A percentile compares a stretch with the other conserved stretches of the same genome.
Evolutionary conservation across 1,140 invertebrate species (phyloP).

Genomic region (Protaetia brevitarsis): DNA sequence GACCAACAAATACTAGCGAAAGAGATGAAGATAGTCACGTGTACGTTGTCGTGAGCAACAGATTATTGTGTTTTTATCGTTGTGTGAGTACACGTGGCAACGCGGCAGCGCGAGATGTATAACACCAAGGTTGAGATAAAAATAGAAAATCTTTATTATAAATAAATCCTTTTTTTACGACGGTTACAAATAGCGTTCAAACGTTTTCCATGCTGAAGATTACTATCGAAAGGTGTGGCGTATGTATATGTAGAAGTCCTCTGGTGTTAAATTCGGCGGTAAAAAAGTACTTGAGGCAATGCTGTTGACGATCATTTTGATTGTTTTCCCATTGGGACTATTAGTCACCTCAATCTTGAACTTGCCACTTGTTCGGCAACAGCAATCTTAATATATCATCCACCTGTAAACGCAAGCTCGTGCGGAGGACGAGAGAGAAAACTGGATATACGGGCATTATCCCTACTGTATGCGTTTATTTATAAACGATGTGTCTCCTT

Average conservation of each 20-base stretch:
- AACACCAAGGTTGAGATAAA: conserved; percentile 47
- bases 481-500: conserved; percentile 3
- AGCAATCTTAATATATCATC: not conserved
- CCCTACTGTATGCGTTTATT: not conserved
- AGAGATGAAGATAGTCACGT: conserved; percentile 30
- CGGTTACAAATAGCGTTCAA: conserved; percentile 38
- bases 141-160: conserved; percentile 50
- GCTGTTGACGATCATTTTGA: no score
- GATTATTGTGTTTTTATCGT: conserved; percentile 38
- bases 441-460: not conserved
- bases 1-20: not conserved
- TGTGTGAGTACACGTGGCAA: conserved; percentile 43
- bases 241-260: not conserved
- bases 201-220: not conserved
- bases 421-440: not conserved
- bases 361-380: conserved; percentile 9
- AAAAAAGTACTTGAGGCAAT: no score
- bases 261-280: no score
- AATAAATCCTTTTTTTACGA: conserved; percentile 47
- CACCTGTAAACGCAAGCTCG: not conserved
- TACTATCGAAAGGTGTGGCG: no score
- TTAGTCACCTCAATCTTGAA: conserved; percentile 3
- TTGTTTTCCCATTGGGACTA: not conserved
- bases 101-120: conserved; percentile 41
- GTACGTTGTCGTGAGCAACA: conserved; percentile 31